Evolutionary conservation across 2,113 vertebrate species (phyloP).

Genomic region (Aptenodytes forsteri): DNA sequence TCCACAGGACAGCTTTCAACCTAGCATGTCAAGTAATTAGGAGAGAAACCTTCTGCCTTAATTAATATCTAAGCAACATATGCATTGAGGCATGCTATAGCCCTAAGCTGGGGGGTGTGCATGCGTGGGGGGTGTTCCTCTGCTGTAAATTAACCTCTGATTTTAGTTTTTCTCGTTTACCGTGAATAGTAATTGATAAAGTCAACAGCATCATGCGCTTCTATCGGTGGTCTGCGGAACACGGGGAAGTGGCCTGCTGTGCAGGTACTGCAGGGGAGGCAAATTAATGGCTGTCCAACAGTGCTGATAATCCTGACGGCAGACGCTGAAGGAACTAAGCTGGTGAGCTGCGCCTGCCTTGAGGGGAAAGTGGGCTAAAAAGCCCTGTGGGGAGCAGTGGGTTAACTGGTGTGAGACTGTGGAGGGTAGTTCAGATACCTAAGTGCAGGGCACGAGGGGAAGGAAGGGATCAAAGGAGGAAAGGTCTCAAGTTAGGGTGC

Average conservation of each 20-base stretch:
- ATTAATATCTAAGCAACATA: neutral
- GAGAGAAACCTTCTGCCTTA: neutral
- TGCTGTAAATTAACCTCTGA: neutral
- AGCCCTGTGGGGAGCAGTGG: fast-evolving
- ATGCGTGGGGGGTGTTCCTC: fast-evolving
- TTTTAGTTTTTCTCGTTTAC: neutral
- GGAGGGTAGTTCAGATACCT: neutral
- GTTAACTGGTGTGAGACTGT: neutral
- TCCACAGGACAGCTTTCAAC: neutral
- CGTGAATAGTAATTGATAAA: neutral
- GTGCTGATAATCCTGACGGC: neutral
- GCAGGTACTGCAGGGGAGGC: neutral
- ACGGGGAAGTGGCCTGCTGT: neutral
- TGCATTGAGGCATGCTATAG: neutral
- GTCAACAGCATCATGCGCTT: fast-evolving
- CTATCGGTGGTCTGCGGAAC: neutral
- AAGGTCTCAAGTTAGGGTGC: neutral
- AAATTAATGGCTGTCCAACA: neutral
- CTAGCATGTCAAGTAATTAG: neutral
- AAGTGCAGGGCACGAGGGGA: neutral
- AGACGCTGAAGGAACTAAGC: neutral
- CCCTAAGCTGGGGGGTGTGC: neutral
- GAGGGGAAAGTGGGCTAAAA: neutral
- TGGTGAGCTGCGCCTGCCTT: neutral
- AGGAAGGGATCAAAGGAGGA: neutral